These are phyloP conservation scores for Lepus townsendii DNA, from an alignment of 2,797 vertebrate genomes.

Conservation along the genomic window DNA sequence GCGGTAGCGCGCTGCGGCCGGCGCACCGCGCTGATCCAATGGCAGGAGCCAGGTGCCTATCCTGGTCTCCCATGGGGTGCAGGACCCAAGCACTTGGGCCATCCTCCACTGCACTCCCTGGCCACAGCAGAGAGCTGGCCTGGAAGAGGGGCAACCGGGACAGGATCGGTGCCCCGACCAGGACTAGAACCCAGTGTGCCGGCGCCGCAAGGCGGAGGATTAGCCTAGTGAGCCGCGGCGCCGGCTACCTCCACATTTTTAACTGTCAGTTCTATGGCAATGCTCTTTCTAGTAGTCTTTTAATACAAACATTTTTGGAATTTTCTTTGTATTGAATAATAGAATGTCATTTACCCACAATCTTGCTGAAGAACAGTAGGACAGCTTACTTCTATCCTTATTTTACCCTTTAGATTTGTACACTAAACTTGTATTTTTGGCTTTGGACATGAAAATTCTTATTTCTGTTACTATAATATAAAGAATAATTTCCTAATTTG, in stretches of 20 bases:
- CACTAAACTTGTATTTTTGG: slow-evolving; percentile 23
- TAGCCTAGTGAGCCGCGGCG: too few species aligned
- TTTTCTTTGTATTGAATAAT: slow-evolving; percentile 42
- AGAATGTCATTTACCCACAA: not conserved
- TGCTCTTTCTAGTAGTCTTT: not conserved
- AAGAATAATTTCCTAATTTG: slow-evolving; percentile 37
- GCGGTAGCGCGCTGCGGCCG: too few species aligned
- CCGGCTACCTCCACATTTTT: not conserved
- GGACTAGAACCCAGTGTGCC: too few species aligned
- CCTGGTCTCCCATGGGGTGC: too few species aligned
- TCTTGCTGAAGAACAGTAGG: not conserved
- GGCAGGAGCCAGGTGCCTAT: too few species aligned
- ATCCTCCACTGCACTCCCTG: too few species aligned
- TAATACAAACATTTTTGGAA: not conserved
- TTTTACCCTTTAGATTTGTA: slow-evolving; percentile 46
- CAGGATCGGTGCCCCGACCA: too few species aligned
- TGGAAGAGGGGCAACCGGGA: too few species aligned
- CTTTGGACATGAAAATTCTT: not conserved
- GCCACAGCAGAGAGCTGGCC: too few species aligned
- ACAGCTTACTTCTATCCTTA: not conserved
- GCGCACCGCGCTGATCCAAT: too few species aligned
- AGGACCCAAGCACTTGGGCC: too few species aligned
- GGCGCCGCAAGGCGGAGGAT: too few species aligned
- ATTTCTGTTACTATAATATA: slow-evolving; percentile 36
- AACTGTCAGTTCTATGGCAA: not conserved